Percentiles rank a stretch among this genome's conserved stretches.
These are phyloP conservation scores for Panthera tigris DNA, from an alignment of 2,113 vertebrate species.

Conservation along the genomic window DNA sequence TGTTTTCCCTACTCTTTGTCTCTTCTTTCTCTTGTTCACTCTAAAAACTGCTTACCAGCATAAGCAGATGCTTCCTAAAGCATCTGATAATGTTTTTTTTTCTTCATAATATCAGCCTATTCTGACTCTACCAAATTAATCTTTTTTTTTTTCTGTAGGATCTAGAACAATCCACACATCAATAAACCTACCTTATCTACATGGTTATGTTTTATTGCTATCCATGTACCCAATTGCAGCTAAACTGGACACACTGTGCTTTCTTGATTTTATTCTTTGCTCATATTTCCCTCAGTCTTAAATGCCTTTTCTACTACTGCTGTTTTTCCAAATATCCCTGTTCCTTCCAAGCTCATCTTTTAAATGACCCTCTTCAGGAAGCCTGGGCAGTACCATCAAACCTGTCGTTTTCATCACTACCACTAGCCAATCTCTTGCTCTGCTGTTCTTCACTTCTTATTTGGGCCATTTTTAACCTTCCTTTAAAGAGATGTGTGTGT, in stretches of 20 bases:
- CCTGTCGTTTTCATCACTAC: not conserved
- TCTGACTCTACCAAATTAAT: conserved; percentile 44
- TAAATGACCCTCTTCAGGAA: conserved; percentile 21
- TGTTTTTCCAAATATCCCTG: not conserved
- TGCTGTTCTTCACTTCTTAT: not conserved
- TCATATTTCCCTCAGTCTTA: conserved; percentile 11
- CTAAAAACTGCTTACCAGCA: conserved; percentile 39
- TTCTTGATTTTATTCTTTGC: conserved; percentile 31
- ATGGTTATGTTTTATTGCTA: not conserved
- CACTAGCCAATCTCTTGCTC: not conserved
- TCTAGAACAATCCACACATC: conserved; percentile 16
- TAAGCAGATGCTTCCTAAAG: conserved; percentile 31
- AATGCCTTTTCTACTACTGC: not conserved
- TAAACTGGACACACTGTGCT: conserved; percentile 14
- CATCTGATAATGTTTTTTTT: conserved; percentile 46
- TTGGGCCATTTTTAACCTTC: not conserved
- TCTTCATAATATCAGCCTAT: conserved; percentile 43
- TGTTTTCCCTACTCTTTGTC: conserved; percentile 16
- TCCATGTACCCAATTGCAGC: not conserved
- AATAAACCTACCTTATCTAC: conserved; percentile 1
- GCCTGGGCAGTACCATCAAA: not conserved
- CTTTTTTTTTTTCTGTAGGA: not conserved
- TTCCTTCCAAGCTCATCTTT: conserved; percentile 24
- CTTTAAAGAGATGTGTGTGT: not conserved
- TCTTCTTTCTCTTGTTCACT: conserved; percentile 32